Base-by-base conservation (phyloP, 2,797 vertebrate genomes). In the Otolemur crassicaudatus region DNA sequence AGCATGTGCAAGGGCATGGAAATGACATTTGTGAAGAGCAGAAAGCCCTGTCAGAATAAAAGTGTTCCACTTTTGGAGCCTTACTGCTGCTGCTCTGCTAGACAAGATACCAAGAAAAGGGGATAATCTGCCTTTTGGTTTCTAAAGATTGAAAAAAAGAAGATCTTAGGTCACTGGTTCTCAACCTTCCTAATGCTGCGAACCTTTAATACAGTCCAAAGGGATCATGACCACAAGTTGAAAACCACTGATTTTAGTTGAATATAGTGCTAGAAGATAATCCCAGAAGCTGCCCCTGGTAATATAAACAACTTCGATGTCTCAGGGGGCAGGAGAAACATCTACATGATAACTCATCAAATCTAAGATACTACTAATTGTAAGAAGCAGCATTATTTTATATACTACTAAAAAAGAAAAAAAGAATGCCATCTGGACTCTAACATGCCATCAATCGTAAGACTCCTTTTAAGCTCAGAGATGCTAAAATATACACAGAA, bases 71-170 rank as follows among this genome's bases (percentile, higher is more conserved):
- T 31, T 86, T n/a, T 58, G 70, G 5, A 84, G 17, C 13, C 85
- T 61, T 70, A 31, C n/a, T 76, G n/a, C 37, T 58, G 79, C n/a
- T 85, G 63, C 37, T 93, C 27, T 65, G 31, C 12, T 16, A 73
- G 63, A 84, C 69, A 65, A 84, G 40, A 2, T 31, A 70, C 31
- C 13, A 49, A 95, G 69, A 89, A 56, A 25, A 84, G n/a, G 19
- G 3, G 69, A 4, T 10, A 34, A 72, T n/a, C 46, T 84, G 86
- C 4, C 31, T 90, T 95, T 95, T 84, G 13, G 13, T 29, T 85
- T 95, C 88, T 93, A 90, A 89, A 67, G 56, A 75, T 97, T 93
- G 83, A 95, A 84, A 67, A 22, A 88, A 83, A 93, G 77, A 76
- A 65, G 22, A 37, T 93, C 2, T 91, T 58, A 75, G 4, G 9